Percentiles rank a stretch among this genome's conserved stretches.
Evolutionary conservation across 2,797 vertebrate species (phyloP).

Genomic region (Arctocebus calabarensis): DNA sequence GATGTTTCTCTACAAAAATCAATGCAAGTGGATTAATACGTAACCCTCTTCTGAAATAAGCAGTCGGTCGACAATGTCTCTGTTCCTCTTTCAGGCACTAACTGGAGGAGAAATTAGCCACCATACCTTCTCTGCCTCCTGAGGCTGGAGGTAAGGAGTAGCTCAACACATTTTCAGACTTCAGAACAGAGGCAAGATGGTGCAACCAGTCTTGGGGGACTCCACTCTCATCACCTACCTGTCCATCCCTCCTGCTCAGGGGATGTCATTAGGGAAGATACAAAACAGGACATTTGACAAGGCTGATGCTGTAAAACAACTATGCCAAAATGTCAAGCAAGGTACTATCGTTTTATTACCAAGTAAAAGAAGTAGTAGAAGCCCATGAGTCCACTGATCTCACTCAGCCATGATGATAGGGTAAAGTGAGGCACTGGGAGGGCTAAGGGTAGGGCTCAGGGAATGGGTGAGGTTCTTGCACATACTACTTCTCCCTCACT

Average conservation of each 20-base stretch:
- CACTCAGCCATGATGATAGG: not conserved
- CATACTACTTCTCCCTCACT: not conserved
- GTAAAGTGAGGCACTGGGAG: not conserved
- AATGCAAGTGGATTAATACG: not conserved
- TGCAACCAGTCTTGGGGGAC: too few species aligned
- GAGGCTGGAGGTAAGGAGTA: not conserved
- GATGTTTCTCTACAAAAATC: slow-evolving; percentile 3
- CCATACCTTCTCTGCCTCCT: not conserved
- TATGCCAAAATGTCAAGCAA: slow-evolving; percentile 30
- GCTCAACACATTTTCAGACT: not conserved
- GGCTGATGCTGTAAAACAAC: not conserved
- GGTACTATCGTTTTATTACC: not conserved
- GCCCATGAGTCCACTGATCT: not conserved
- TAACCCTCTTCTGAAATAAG: slow-evolving; percentile 9
- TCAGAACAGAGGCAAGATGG: not conserved
- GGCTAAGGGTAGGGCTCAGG: not conserved
- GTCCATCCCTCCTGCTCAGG: not conserved
- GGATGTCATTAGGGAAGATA: not conserved
- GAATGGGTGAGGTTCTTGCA: not conserved
- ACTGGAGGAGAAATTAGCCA: not conserved
- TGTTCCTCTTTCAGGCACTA: not conserved
- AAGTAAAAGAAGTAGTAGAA: not conserved
- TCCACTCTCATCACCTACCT: not conserved
- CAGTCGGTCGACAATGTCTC: not conserved
- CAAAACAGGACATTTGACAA: slow-evolving; percentile 25